phyloP scores from a whole-genome alignment of 2,797 vertebrate species.

The Strix occidentalis region DNA sequence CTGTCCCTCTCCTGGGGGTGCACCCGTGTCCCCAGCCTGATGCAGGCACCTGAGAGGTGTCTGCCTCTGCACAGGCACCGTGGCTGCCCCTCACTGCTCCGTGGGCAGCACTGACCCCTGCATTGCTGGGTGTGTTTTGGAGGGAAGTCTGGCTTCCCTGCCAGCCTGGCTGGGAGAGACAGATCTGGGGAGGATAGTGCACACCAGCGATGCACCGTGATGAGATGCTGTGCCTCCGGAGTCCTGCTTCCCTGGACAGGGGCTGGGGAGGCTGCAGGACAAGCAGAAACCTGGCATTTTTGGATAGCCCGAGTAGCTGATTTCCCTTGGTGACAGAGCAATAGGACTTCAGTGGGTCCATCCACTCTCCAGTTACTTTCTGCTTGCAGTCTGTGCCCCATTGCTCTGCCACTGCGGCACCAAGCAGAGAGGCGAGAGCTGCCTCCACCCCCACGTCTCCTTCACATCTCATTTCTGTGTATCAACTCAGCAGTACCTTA shows the following conservation, averaged over 20 bases:
- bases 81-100: rapidly evolving
- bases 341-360: neutral
- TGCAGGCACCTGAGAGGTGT: neutral
- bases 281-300: neutral
- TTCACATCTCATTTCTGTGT: neutral
- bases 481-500: neutral
- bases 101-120: neutral
- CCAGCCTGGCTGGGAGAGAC: neutral
- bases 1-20: neutral
- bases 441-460: neutral
- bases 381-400: neutral
- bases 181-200: neutral
- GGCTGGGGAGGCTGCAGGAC: neutral
- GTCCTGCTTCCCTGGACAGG: neutral
- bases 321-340: neutral
- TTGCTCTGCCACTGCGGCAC: rapidly evolving
- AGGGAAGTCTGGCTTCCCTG: neutral
- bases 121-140: rapidly evolving
- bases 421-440: neutral
- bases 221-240: rapidly evolving
- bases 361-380: neutral
- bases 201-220: rapidly evolving
- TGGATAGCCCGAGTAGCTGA: neutral
- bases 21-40: neutral
- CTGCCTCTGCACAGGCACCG: neutral